Evolutionary conservation across 2,797 vertebrate species (phyloP).

Genomic region (Enteromius viviparus): DNA sequence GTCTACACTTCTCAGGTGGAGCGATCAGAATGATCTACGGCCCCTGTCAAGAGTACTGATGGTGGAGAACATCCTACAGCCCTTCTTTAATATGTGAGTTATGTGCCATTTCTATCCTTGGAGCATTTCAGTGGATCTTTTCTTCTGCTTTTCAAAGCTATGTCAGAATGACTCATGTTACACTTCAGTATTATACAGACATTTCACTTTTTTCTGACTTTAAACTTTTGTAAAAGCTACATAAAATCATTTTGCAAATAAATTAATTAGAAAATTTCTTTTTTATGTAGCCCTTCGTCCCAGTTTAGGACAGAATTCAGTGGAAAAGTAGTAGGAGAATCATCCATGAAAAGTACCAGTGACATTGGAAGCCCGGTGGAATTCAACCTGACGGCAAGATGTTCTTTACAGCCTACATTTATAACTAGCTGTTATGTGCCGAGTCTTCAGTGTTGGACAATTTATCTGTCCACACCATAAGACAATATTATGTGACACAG

Average conservation of each 20-base stretch:
- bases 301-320: constrained; percentile 78
- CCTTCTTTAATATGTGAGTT: constrained; percentile 82
- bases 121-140: constrained; percentile 19
- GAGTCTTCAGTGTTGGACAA: not conserved
- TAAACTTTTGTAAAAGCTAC: not conserved
- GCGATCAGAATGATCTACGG: constrained; percentile 79
- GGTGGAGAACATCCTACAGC: constrained; percentile 82
- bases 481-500: not conserved
- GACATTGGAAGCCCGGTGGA: constrained; percentile 84
- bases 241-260: not conserved
- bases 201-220: constrained; percentile 17
- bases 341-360: constrained; percentile 79
- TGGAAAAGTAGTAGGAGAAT: constrained; percentile 85
- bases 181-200: not conserved
- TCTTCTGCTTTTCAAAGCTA: constrained; percentile 25
- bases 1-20: constrained; percentile 75
- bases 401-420: constrained; percentile 1
- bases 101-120: not conserved
- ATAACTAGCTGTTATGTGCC: not conserved
- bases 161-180: constrained; percentile 36
- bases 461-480: not conserved
- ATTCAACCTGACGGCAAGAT: constrained; percentile 77
- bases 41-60: constrained; percentile 75
- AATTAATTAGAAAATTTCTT: not conserved
- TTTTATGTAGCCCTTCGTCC: constrained; percentile 65